phyloP scores from a whole-genome alignment of 2,797 vertebrate genomes.

The Acomys russatus region DNA sequence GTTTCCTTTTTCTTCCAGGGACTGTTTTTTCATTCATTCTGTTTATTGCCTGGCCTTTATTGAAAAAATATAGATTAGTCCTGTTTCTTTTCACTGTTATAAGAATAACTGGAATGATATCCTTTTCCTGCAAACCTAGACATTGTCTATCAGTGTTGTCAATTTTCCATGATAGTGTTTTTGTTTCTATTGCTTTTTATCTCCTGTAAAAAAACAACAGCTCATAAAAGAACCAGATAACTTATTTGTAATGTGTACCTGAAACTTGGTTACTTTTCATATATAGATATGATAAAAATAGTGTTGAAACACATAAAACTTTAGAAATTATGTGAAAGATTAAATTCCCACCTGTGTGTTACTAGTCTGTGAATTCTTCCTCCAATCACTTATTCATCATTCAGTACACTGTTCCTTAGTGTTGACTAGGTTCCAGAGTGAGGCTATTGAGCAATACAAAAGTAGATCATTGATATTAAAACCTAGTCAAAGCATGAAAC shows the following conservation, averaged over 20 bases:
- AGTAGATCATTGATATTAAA: slow-evolving; percentile 25
- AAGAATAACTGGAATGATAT: neutral
- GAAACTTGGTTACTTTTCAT: slow-evolving; percentile 42
- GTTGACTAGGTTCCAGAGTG: neutral
- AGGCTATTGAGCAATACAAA: neutral
- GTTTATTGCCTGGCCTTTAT: neutral
- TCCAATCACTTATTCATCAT: neutral
- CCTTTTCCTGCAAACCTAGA: neutral
- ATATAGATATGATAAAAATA: neutral
- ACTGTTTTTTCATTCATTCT: neutral
- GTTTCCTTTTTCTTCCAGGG: neutral
- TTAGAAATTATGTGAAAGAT: slow-evolving; percentile 39
- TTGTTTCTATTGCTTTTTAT: slow-evolving; percentile 34
- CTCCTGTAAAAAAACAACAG: neutral
- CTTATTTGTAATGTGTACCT: slow-evolving; percentile 30
- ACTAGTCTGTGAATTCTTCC: neutral
- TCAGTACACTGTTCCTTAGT: neutral
- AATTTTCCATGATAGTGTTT: neutral
- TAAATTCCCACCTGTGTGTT: neutral
- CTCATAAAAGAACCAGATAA: neutral
- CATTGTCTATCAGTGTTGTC: neutral
- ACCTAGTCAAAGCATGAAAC: neutral
- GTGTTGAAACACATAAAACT: neutral
- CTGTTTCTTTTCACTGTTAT: neutral
- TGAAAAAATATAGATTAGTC: neutral